These are phyloP conservation scores for Dysidea cf. avara DNA, from an alignment of 37 sponge, comb jelly and placozoan genomes.

Conservation along the genomic window DNA sequence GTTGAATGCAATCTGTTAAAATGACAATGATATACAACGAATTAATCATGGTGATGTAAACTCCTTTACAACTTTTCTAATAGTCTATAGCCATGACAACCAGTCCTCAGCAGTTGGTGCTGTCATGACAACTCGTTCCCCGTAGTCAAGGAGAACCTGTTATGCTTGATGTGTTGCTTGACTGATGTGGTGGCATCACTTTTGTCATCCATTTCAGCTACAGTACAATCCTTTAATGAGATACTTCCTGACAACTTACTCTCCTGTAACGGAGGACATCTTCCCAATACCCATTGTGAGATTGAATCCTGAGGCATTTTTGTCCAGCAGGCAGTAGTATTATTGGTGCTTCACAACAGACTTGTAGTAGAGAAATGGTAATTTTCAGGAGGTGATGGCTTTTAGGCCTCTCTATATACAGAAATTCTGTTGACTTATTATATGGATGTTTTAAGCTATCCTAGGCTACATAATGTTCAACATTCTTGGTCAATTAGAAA, in stretches of 20 bases:
- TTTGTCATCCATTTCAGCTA: slow-evolving; percentile 25
- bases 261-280: too few species aligned
- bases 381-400: too few species aligned
- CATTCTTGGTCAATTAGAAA: too few species aligned
- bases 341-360: too few species aligned
- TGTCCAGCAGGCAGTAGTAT: too few species aligned
- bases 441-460: too few species aligned
- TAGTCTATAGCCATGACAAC: slow-evolving; percentile 23
- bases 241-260: slow-evolving; percentile 28
- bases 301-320: too few species aligned
- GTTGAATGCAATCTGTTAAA: neutral
- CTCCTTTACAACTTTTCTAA: slow-evolving; percentile 1
- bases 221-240: slow-evolving; percentile 28
- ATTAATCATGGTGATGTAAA: slow-evolving; percentile 5
- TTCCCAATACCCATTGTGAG: too few species aligned
- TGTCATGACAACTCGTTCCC: slow-evolving; percentile 16
- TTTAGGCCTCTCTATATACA: too few species aligned
- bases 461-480: too few species aligned
- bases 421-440: too few species aligned
- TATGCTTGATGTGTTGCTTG: neutral
- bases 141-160: slow-evolving; percentile 37
- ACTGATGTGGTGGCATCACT: neutral
- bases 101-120: slow-evolving; percentile 36
- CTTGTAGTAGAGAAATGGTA: too few species aligned
- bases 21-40: neutral